A percentile compares a stretch with the other conserved stretches of the same genome.
Evolutionary conservation across 2,888 invertebrate genomes (phyloP).

Genomic region (Drosophila atripex): DNA sequence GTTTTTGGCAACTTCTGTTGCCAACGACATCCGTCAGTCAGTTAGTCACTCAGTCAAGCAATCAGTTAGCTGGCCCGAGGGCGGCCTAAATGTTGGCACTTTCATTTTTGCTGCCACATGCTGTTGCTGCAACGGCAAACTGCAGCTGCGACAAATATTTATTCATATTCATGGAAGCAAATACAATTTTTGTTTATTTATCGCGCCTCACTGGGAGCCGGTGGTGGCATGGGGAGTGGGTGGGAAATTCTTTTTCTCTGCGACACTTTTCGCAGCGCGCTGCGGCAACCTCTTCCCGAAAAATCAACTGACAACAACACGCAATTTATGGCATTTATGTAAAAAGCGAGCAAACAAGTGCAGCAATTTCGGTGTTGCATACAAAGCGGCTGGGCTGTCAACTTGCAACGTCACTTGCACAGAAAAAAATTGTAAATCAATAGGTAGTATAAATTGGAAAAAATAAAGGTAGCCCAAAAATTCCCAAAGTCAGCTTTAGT

Average conservation of each 20-base stretch:
- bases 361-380: conserved; percentile 46
- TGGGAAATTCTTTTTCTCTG: conserved; percentile 28
- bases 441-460: neutral
- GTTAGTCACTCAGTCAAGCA: conserved; percentile 29
- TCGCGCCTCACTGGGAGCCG: conserved; percentile 24
- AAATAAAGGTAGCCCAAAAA: neutral
- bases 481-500: too few relatives aligned
- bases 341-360: conserved; percentile 37
- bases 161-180: conserved; percentile 49
- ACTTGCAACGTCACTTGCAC: conserved; percentile 20
- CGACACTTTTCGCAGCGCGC: conserved; percentile 46
- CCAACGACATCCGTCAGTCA: conserved; percentile 40
- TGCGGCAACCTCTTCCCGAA: conserved; percentile 40
- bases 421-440: conserved; percentile 19
- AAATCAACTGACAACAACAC: conserved; percentile 50
- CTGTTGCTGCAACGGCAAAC: conserved; percentile 29
- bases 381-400: conserved; percentile 49
- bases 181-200: conserved; percentile 46
- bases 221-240: conserved; percentile 11
- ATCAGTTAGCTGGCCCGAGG: conserved; percentile 35
- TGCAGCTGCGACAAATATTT: conserved; percentile 63
- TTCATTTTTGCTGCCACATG: conserved; percentile 38
- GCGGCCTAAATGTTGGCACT: conserved; percentile 57
- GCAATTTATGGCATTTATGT: conserved; percentile 68
- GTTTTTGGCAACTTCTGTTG: conserved; percentile 46